Percentiles rank a stretch among this genome's conserved stretches.
Conservation (phyloP, 2,113 vertebrate species). For the Todiramphus chloris region DNA sequence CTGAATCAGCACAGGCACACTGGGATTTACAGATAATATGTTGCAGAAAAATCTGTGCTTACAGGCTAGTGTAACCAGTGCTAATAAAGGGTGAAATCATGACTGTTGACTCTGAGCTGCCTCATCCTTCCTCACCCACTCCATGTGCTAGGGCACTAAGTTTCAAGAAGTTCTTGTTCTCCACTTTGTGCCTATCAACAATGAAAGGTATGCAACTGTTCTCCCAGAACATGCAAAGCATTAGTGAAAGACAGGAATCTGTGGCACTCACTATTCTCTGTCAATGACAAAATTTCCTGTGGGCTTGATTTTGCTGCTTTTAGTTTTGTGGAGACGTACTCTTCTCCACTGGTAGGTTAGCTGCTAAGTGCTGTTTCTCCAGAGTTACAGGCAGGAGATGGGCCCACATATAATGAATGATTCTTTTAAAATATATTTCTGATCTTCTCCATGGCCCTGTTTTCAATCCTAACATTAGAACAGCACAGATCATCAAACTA, state of each 20-base stretch:
- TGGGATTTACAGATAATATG: not conserved
- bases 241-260: not conserved
- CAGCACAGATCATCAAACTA: not conserved
- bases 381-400: not conserved
- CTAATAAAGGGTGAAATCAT: not conserved
- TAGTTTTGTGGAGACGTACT: not conserved
- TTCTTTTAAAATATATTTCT: not conserved
- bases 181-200: not conserved
- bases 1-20: not conserved
- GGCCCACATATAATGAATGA: not conserved
- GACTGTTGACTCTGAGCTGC: not conserved
- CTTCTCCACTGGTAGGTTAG: not conserved
- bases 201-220: not conserved
- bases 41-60: not conserved
- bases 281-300: not conserved
- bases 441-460: not conserved
- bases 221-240: fast-evolving
- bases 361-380: not conserved
- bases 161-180: not conserved
- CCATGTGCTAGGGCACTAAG: not conserved
- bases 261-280: not conserved
- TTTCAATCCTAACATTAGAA: not conserved
- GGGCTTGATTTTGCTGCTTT: not conserved
- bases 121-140: not conserved
- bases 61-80: not conserved